Evolutionary conservation across 2,797 vertebrate genomes (phyloP).

Genomic region (Thamnophis elegans): DNA sequence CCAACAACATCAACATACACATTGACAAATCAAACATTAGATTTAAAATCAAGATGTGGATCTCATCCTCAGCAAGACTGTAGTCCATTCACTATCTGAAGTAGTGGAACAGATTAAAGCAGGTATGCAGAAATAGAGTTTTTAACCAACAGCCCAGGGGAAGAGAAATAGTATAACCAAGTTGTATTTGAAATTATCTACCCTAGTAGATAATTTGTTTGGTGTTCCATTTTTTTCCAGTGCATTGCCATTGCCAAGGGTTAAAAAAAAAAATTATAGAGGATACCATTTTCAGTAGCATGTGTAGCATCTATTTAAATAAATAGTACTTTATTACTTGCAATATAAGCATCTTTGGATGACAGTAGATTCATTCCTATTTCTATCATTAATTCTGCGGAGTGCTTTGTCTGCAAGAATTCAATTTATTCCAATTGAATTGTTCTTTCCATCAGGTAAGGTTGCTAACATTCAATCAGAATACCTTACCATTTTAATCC

Average conservation of each 20-base stretch:
- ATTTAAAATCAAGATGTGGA: constrained; percentile 8
- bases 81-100: constrained; percentile 30
- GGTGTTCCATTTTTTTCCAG: background rate
- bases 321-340: background rate
- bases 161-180: background rate
- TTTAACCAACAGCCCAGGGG: background rate
- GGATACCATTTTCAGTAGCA: background rate
- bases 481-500: background rate
- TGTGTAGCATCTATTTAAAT: background rate
- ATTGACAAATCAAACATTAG: background rate
- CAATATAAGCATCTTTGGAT: background rate
- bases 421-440: background rate
- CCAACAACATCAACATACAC: too few relatives aligned
- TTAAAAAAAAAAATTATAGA: background rate
- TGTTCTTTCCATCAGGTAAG: background rate
- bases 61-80: background rate
- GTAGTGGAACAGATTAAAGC: constrained; percentile 29
- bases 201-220: background rate
- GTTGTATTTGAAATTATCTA: background rate
- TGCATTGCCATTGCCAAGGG: background rate
- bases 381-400: background rate
- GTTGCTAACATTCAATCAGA: background rate
- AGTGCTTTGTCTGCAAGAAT: background rate
- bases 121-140: background rate
- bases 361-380: background rate